Evolutionary conservation across 1,140 invertebrate species (phyloP).

Genomic region (Metaphire vulgaris): DNA sequence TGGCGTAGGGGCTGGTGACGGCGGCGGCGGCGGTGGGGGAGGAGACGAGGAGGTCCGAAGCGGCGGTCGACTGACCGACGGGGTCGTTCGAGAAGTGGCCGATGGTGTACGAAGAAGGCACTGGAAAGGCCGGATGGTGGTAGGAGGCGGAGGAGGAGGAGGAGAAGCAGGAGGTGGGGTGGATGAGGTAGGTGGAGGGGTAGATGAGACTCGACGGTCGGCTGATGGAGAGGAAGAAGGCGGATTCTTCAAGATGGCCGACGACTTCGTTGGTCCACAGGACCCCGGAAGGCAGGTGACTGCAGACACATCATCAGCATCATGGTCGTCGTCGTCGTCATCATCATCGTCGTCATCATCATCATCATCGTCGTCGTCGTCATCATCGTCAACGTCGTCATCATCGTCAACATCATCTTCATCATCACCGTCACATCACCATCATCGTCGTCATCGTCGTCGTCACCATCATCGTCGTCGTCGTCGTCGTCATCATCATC

Average conservation of each 20-base stretch:
- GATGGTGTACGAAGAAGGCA: neutral
- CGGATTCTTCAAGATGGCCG: neutral
- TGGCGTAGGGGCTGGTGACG: neutral
- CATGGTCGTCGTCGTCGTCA: too few species aligned
- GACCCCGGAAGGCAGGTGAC: too few species aligned
- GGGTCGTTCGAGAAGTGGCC: too few species aligned
- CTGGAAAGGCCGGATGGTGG: neutral
- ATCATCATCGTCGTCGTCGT: too few species aligned
- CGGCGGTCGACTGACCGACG: too few species aligned
- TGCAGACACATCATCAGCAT: too few species aligned
- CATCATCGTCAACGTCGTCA: constrained; percentile 1
- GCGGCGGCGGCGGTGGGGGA: neutral
- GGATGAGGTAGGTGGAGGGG: neutral
- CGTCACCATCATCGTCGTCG: neutral
- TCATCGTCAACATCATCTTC: constrained; percentile 1
- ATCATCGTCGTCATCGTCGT: neutral
- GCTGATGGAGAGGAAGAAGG: neutral
- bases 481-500: too few species aligned
- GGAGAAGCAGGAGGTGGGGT: too few species aligned
- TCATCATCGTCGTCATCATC: too few species aligned
- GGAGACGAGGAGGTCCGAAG: neutral
- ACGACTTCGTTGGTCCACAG: too few species aligned
- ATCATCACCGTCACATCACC: neutral
- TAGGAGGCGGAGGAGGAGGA: neutral
- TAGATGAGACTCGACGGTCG: neutral